Evolutionary conservation across 2,113 vertebrate genomes (phyloP), one percentile per base, ranked within the genome.

Genomic region (Clarias magur): DNA sequence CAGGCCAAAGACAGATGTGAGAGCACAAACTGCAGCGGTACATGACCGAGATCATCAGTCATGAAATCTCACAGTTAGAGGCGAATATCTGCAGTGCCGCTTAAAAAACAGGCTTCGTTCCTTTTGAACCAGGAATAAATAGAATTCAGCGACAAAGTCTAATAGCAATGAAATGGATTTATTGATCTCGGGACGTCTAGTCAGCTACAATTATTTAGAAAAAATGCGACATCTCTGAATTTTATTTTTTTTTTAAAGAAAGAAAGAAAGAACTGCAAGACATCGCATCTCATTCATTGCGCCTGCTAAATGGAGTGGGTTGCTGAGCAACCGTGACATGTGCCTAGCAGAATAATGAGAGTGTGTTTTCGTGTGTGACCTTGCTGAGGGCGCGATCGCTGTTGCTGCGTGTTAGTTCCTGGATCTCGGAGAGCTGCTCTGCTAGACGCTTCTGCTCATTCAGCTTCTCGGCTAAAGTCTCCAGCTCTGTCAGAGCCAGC

Each of bases 371-470:
- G 27, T 68, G 42, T 65, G 87, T 30, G 89, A 97, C 96, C 95
- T 97, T 97, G 93, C 89, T 95, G 88, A 97, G 95, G 93, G 92
- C 92, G 89, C 96, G 95, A 90, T 97, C 97, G 0, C 95, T 94
- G 89, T 96, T 91, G 9, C 96, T 97, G 90, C 94, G 95, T 82
- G 95, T 94, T 68, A 97, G 95, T 90, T 96, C 96, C 82, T 97
- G 96, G 92, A 97, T 96, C 90, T 97, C 96, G 0, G 95, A 93
- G 13, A 96, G 89, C 93, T 97, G 97, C 91, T 97, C 97, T 0
- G 96, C 97, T 90, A 96, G 67, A 0, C 96, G 95, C 81, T 97
- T 97, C 94, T 97, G 97, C 83, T 97, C 96, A 0, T 97, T 97
- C 68, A 97, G 95, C 75, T 95, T 96, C 93, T 97, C 96, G 0